These are phyloP conservation scores for Apodemia zela DNA, from an alignment of 2,888 invertebrate genomes.

Conservation along the genomic window DNA sequence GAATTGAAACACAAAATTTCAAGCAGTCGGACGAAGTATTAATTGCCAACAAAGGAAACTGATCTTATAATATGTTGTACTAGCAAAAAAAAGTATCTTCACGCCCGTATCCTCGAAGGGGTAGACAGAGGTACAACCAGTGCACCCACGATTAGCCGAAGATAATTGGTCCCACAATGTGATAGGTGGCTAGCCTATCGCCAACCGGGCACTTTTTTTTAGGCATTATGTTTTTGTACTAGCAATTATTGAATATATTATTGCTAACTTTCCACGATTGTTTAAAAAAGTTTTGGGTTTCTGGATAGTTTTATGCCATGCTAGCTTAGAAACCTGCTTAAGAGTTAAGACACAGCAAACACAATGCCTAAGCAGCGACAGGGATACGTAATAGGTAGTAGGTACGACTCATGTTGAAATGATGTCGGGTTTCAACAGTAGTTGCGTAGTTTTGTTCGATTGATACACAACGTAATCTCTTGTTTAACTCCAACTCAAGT, in stretches of 20 bases:
- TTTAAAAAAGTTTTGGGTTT: neutral
- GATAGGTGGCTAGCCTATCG: no score
- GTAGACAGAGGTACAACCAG: no score
- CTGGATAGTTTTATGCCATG: neutral
- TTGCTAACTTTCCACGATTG: no score
- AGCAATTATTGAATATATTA: no score
- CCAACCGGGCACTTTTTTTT: no score
- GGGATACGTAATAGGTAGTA: slow-evolving; percentile 50
- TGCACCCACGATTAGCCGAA: no score
- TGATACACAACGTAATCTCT: slow-evolving; percentile 72
- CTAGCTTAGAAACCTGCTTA: neutral
- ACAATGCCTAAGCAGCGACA: slow-evolving; percentile 38
- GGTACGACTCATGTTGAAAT: slow-evolving; percentile 55
- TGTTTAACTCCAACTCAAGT: slow-evolving; percentile 52
- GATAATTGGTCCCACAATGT: no score
- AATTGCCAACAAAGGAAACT: neutral
- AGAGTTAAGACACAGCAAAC: slow-evolving; percentile 29
- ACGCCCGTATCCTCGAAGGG: no score
- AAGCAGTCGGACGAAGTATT: neutral
- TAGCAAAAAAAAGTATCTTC: no score
- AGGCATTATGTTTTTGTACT: no score
- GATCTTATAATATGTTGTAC: no score
- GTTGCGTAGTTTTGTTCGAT: slow-evolving; percentile 69
- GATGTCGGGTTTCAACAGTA: slow-evolving; percentile 58
- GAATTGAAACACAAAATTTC: no score